Evolutionary conservation across 2,113 vertebrate genomes (phyloP).

Genomic region (Cercopithecus mona): DNA sequence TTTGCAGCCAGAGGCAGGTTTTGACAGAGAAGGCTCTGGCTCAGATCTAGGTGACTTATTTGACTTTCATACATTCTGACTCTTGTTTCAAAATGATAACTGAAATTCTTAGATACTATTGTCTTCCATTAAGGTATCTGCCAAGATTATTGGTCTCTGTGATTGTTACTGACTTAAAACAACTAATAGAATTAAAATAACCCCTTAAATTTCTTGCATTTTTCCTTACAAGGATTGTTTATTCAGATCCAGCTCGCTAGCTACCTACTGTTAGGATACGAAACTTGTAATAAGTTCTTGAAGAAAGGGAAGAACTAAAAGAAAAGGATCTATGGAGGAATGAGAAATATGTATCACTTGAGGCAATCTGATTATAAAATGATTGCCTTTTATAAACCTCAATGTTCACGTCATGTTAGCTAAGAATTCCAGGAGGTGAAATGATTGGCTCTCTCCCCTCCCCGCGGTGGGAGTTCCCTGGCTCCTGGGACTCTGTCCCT

Average conservation of each 20-base stretch:
- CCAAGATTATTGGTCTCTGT: neutral
- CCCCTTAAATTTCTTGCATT: neutral
- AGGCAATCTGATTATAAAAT: neutral
- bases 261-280: neutral
- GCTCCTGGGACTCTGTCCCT: neutral
- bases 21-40: too few relatives aligned
- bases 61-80: too few relatives aligned
- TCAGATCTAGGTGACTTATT: too few relatives aligned
- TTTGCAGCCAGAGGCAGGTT: too few relatives aligned
- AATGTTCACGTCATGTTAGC: neutral
- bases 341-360: neutral
- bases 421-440: neutral
- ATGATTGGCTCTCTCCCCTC: neutral
- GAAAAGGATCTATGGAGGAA: neutral
- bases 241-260: neutral
- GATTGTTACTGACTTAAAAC: neutral
- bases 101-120: too few relatives aligned
- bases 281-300: neutral
- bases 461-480: accelerated
- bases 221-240: neutral
- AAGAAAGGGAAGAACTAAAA: neutral
- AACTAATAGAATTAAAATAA: neutral
- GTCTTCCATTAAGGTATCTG: too few relatives aligned
- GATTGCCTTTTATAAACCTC: neutral
- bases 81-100: too few relatives aligned